These are phyloP conservation scores for Troilus luridus DNA, from an alignment of 2,888 invertebrate species.

Conservation along the genomic window DNA sequence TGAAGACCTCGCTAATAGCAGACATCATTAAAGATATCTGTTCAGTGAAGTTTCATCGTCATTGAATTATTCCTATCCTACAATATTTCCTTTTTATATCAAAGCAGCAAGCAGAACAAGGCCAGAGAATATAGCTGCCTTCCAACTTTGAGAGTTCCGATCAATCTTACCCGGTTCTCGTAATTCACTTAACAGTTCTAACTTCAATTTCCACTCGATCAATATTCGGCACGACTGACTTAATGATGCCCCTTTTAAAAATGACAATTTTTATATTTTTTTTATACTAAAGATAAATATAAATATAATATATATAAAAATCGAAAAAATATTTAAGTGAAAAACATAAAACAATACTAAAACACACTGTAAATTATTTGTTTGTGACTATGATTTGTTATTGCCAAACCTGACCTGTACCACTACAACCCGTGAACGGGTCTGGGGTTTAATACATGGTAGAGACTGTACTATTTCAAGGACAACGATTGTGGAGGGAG, in stretches of 20 bases:
- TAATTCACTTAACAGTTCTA: conserved; percentile 7
- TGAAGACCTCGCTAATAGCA: too few relatives aligned
- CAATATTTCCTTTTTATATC: background rate
- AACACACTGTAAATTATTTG: too few relatives aligned
- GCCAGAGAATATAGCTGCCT: background rate
- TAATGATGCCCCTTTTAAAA: background rate
- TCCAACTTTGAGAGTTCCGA: background rate
- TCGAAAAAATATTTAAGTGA: background rate
- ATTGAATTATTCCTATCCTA: too few relatives aligned
- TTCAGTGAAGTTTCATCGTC: too few relatives aligned
- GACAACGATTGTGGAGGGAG: too few relatives aligned
- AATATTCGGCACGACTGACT: background rate
- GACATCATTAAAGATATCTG: too few relatives aligned
- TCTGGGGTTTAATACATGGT: too few relatives aligned
- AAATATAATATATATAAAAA: background rate
- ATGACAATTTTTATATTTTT: background rate
- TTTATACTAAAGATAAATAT: background rate
- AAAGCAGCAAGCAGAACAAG: background rate
- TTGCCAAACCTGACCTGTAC: too few relatives aligned
- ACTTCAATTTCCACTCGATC: background rate
- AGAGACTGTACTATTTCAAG: too few relatives aligned
- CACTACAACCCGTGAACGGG: too few relatives aligned
- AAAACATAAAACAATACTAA: too few relatives aligned
- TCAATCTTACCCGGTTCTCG: background rate
- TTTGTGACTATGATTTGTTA: too few relatives aligned